A percentile compares a stretch with the other conserved stretches of the same genome.
Conservation (phyloP, 2,888 invertebrate species). For the Ctena decussata region DNA sequence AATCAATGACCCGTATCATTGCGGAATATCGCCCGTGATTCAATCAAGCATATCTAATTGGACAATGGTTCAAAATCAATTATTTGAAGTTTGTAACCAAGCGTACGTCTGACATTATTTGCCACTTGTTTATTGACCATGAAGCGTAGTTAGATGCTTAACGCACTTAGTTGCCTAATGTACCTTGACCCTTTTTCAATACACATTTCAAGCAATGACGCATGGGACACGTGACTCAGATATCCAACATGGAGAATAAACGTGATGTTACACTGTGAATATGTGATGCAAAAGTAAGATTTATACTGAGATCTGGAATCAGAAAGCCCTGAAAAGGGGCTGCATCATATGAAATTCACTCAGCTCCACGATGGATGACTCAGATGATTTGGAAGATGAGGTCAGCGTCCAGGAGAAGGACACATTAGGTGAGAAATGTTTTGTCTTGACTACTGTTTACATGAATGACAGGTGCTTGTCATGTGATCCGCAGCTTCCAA, state of each 20-base stretch:
- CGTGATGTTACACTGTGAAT: neutral
- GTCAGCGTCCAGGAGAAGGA: neutral
- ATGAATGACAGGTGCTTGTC: constrained; percentile 5
- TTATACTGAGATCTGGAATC: neutral
- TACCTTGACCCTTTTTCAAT: constrained; percentile 17
- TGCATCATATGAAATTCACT: neutral
- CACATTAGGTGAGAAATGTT: neutral
- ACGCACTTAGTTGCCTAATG: neutral
- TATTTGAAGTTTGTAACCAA: too few relatives aligned
- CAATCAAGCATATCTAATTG: too few relatives aligned
- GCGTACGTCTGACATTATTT: too few relatives aligned
- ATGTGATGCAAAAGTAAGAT: neutral
- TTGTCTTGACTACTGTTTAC: constrained; percentile 3
- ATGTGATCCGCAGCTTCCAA: neutral
- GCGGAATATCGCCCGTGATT: too few relatives aligned
- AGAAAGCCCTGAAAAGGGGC: neutral
- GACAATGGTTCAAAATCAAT: too few relatives aligned
- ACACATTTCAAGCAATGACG: constrained; percentile 9
- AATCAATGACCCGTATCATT: too few relatives aligned
- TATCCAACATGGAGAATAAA: constrained; percentile 1
- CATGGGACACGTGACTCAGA: constrained; percentile 10
- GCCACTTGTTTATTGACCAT: too few relatives aligned
- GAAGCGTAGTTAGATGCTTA: too few relatives aligned
- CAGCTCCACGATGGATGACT: neutral
- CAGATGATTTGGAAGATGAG: neutral